Evolutionary conservation across 2,113 vertebrate species (phyloP).

Genomic region (Cyanoramphus novaezelandiae): DNA sequence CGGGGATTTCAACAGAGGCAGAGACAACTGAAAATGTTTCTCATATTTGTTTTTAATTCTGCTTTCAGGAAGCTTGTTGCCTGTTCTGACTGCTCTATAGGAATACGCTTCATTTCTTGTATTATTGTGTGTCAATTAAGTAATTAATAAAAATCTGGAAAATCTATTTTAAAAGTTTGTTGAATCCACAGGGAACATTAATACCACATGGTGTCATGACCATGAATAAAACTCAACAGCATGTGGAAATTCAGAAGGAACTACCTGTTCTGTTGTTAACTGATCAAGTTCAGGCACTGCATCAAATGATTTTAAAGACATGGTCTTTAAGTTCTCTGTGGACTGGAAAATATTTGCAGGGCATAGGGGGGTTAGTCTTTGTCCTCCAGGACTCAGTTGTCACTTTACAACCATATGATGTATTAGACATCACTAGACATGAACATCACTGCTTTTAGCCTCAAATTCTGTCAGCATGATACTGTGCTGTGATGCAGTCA

Average conservation of each 20-base stretch:
- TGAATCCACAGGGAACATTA: constrained; percentile 3
- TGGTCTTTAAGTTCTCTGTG: neutral
- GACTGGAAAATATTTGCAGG: constrained; percentile 9
- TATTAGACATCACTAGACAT: neutral
- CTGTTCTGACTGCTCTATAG: neutral
- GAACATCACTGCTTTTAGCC: constrained; percentile 22
- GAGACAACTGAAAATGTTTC: neutral
- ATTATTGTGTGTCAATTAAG: neutral
- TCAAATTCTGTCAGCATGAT: neutral
- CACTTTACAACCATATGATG: neutral
- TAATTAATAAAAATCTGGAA: constrained; percentile 27
- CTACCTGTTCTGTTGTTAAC: neutral
- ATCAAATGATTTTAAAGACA: neutral
- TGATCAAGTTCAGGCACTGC: neutral
- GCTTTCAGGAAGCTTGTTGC: neutral
- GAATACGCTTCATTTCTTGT: neutral
- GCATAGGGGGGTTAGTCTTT: neutral
- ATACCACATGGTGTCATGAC: neutral
- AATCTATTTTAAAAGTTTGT: constrained; percentile 6
- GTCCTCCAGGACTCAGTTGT: neutral
- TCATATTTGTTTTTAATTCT: neutral
- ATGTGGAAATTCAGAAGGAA: neutral
- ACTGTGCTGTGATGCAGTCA: neutral
- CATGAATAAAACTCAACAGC: constrained; percentile 34
- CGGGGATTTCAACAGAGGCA: neutral